These are phyloP conservation scores for Aselliscus stoliczkanus DNA, from an alignment of 2,797 vertebrate species.

Conservation along the genomic window DNA sequence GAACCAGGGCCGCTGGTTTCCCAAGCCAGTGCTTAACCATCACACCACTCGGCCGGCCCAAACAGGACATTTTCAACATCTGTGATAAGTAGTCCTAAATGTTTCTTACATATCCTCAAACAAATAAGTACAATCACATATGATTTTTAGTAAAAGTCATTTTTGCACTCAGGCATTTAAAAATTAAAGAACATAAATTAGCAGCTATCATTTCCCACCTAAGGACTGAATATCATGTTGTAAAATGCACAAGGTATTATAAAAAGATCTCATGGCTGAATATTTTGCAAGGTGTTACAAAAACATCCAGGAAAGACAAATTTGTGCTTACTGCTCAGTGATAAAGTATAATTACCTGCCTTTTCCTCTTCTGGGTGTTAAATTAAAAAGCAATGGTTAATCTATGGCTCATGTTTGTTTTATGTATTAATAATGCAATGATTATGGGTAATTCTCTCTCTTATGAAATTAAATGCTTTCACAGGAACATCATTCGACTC, in stretches of 20 bases:
- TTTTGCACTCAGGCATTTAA: background rate
- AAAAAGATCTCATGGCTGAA: background rate
- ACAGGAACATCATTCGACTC: slow-evolving; percentile 56
- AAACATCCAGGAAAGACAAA: slow-evolving; percentile 46
- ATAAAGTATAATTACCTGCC: slow-evolving; percentile 55
- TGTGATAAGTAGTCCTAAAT: background rate
- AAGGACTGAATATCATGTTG: background rate
- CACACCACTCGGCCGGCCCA: too few species aligned
- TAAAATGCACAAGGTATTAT: background rate
- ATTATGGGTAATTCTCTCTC: slow-evolving; percentile 72
- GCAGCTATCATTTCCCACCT: background rate
- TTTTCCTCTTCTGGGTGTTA: slow-evolving; percentile 49
- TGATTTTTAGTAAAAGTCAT: slow-evolving; percentile 37
- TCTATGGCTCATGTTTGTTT: slow-evolving; percentile 63
- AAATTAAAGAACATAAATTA: background rate
- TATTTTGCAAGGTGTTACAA: slow-evolving; percentile 15
- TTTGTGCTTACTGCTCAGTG: slow-evolving; percentile 32
- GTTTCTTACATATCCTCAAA: background rate
- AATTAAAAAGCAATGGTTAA: slow-evolving; percentile 72
- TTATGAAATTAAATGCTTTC: slow-evolving; percentile 78
- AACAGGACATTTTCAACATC: slow-evolving; percentile 59
- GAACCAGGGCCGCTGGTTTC: too few species aligned
- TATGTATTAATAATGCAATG: slow-evolving; percentile 74
- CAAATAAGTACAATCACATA: slow-evolving; percentile 7
- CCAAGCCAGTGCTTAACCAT: too few species aligned